A percentile compares a stretch with the other conserved stretches of the same genome.
Evolutionary conservation across 2,113 vertebrate species (phyloP).

Genomic region (Pteronura brasiliensis): DNA sequence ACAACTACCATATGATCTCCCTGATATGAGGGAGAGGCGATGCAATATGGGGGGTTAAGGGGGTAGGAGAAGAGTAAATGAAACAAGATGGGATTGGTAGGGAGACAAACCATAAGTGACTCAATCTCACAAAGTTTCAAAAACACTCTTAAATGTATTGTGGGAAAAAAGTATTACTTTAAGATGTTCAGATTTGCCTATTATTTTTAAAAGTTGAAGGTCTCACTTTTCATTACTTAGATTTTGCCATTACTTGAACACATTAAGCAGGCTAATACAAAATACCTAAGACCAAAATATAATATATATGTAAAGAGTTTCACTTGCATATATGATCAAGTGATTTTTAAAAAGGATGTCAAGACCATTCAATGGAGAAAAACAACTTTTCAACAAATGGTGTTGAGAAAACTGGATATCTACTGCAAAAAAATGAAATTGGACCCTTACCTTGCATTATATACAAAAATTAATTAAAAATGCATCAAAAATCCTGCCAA

Average conservation of each 20-base stretch:
- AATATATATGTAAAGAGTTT: background rate
- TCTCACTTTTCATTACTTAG: background rate
- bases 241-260: background rate
- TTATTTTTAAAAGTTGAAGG: background rate
- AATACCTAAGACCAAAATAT: background rate
- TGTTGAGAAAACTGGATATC: background rate
- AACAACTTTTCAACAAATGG: background rate
- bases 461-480: background rate
- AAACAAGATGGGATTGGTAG: no score
- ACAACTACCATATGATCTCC: no score
- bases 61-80: no score
- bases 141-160: background rate
- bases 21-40: no score
- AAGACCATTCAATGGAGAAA: background rate
- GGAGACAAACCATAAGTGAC: no score
- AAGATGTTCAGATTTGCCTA: background rate
- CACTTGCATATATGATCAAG: background rate
- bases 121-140: no score
- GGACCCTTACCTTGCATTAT: background rate
- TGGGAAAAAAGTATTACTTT: background rate
- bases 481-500: background rate
- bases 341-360: background rate
- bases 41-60: no score
- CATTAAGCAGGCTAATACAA: background rate
- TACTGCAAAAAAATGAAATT: background rate